Percentiles rank a stretch among this genome's conserved stretches.
Conservation (phyloP, 2,888 invertebrate genomes). For the Acronicta leporina region DNA sequence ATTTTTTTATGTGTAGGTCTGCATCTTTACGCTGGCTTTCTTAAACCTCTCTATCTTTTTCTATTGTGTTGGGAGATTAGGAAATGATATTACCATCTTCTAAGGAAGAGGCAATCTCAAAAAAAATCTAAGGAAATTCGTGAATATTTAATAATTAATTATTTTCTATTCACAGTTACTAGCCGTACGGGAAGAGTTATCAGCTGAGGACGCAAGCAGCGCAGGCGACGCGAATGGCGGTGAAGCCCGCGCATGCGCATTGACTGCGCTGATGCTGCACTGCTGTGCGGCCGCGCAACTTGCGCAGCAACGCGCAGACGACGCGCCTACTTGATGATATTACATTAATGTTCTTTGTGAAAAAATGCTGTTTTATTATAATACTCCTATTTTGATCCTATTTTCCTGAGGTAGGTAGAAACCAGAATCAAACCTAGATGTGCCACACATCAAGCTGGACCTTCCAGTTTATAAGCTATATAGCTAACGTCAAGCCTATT, state of each 20-base stretch:
- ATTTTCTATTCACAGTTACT: slow-evolving; percentile 66
- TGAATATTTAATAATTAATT: background rate
- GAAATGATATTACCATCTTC: too few species aligned
- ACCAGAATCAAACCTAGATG: too few species aligned
- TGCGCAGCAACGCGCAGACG: slow-evolving; percentile 81
- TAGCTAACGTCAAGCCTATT: too few species aligned
- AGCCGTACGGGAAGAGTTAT: slow-evolving; percentile 83
- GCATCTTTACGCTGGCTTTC: too few species aligned
- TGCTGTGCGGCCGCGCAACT: slow-evolving; percentile 98
- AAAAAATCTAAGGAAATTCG: too few species aligned
- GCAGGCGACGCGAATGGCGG: slow-evolving; percentile 65
- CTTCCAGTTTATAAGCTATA: too few species aligned
- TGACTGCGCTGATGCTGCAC: slow-evolving; percentile 97
- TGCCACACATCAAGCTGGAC: too few species aligned
- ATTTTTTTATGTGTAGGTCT: too few species aligned
- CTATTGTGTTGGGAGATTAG: too few species aligned
- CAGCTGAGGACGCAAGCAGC: slow-evolving; percentile 75
- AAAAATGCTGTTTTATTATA: slow-evolving; percentile 50
- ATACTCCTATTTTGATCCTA: background rate
- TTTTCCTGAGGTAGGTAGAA: background rate
- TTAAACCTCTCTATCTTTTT: too few species aligned
- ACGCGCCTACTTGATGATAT: slow-evolving; percentile 73
- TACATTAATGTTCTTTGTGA: slow-evolving; percentile 72
- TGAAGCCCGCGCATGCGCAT: slow-evolving; percentile 95
- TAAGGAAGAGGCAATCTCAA: too few species aligned